Evolutionary conservation across 2,113 vertebrate genomes (phyloP).

Genomic region (Notarius quadriscutis): DNA sequence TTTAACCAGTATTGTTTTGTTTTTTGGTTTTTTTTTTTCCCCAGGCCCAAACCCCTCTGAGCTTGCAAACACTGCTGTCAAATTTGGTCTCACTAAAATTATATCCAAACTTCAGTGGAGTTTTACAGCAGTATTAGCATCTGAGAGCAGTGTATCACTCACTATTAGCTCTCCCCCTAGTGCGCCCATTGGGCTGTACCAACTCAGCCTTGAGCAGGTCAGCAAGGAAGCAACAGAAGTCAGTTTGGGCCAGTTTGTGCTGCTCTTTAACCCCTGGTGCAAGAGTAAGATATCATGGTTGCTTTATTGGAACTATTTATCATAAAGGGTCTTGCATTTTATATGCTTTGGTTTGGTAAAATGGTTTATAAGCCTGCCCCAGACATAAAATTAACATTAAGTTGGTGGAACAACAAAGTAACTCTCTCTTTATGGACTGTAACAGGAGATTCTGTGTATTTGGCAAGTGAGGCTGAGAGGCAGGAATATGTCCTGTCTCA

Average conservation of each 20-base stretch:
- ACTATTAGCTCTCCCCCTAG: conserved; percentile 69
- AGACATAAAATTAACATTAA: background rate
- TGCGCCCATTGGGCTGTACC: conserved; percentile 79
- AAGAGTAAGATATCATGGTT: conserved; percentile 68
- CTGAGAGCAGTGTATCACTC: conserved; percentile 62
- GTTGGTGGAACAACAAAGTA: background rate
- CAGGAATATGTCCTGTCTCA: conserved; percentile 82
- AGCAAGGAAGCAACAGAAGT: conserved; percentile 63
- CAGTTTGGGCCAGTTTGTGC: conserved; percentile 72
- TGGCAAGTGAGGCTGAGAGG: conserved; percentile 69
- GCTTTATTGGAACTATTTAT: background rate
- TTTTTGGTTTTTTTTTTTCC: background rate
- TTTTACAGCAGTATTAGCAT: conserved; percentile 57
- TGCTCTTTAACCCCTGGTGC: conserved; percentile 91
- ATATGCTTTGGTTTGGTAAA: background rate
- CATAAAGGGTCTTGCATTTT: background rate
- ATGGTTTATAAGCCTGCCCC: background rate
- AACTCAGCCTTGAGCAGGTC: conserved; percentile 77
- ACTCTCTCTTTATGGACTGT: background rate
- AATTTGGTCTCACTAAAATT: conserved; percentile 65
- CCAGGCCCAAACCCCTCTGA: conserved; percentile 78
- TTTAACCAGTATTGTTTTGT: background rate
- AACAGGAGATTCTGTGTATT: conserved; percentile 80
- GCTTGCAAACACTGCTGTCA: conserved; percentile 71
- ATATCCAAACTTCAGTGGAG: conserved; percentile 73